Conservation (phyloP, 2,113 vertebrate species). For the Larimichthys crocea region DNA sequence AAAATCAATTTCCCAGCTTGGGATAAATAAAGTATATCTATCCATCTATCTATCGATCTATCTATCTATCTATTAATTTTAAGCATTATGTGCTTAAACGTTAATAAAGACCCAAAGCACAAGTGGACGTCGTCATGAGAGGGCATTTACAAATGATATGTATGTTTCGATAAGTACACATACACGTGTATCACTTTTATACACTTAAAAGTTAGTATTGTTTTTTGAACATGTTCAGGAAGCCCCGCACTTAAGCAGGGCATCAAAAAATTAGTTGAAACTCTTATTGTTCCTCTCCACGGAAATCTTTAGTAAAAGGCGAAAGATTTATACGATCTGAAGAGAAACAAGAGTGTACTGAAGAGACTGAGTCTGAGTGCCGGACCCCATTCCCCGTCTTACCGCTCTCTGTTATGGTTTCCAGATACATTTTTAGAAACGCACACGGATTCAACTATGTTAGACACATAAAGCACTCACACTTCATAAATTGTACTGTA, state of each 20-base stretch:
- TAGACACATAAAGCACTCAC: fast-evolving
- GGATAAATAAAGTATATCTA: too few relatives aligned
- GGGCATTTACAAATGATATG: too few relatives aligned
- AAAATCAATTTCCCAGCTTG: too few relatives aligned
- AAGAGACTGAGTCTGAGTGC: fast-evolving
- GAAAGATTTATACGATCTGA: conserved; percentile 68
- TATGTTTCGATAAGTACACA: too few relatives aligned
- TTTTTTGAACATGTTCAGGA: fast-evolving
- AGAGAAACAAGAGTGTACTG: conserved; percentile 54
- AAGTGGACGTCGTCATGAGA: too few relatives aligned
- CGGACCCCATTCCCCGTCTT: fast-evolving
- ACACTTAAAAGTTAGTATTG: fast-evolving
- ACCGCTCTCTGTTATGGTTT: conserved; percentile 1
- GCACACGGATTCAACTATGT: fast-evolving
- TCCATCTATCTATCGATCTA: too few relatives aligned
- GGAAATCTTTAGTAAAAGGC: conserved; percentile 79
- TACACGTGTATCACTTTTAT: not conserved
- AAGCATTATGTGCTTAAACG: too few relatives aligned
- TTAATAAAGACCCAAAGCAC: too few relatives aligned
- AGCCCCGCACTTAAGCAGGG: not conserved
- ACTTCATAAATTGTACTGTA: fast-evolving
- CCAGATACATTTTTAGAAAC: fast-evolving
- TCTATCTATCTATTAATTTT: too few relatives aligned
- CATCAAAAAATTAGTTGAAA: conserved; percentile 60
- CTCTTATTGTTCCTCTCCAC: conserved; percentile 68